Base-by-base conservation (phyloP, 2,888 invertebrate species). In the Lymantria dispar region DNA sequence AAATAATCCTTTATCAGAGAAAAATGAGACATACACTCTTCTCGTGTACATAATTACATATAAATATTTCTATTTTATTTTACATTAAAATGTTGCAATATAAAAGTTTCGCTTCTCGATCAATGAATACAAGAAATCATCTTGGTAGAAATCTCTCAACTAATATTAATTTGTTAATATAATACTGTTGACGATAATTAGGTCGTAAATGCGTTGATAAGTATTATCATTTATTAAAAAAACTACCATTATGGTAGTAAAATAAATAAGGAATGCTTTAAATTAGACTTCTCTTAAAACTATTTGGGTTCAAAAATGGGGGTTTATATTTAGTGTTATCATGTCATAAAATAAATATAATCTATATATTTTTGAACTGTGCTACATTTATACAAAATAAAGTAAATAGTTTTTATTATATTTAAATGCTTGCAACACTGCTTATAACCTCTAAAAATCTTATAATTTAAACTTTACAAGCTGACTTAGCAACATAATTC, bases 171-270 rank as follows among this genome's bases (percentile, higher is more conserved):
- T 64, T 64, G 70, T 72, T 65, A 67, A 53, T 73, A 67, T 85
- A 84, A 86, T 86, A 85, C 84, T 85, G 85, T 79, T 74, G 62
- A 64, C 54, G 66, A 70, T 68, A 65, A 60, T 80, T 83, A 80
- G 80, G 80, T 83, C 81, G 74, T 65, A 77, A 76, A 79, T 83
- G 82, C 83, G 81, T 81, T 78, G 80, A 72, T 64, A 72, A 69
- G 66, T 72, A 63, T 71, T 75, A 77, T 68, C 60, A 62, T 63
- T 61, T 54, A 22, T 65, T 61, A 22, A 54, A 55, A 45, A 50
- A 53, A 51, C 64, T 62, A 70, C 68, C 70, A 12, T 50, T 45
- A 52, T 51, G 54, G 61, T 63, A 65, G 60, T 58, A 64, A 33
- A 70, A 75, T 74, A 74, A 72, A 74, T 74, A 76, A 58, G 76